These are phyloP conservation scores for Yponomeuta malinellus DNA, from an alignment of 2,888 invertebrate species.

Conservation along the genomic window DNA sequence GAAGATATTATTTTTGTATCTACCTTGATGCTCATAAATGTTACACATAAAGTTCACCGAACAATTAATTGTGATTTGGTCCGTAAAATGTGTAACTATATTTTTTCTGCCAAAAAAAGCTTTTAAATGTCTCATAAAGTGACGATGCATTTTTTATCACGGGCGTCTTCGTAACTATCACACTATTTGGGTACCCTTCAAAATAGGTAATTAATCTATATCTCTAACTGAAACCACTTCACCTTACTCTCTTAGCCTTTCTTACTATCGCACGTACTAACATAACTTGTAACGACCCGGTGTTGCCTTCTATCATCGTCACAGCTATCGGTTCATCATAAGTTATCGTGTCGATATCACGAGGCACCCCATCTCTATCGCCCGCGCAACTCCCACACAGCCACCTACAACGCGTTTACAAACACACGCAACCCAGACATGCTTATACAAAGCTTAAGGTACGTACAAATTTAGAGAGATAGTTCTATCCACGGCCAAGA, in stretches of 20 bases:
- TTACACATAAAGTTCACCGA: too few species aligned
- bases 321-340: not conserved
- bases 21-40: too few species aligned
- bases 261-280: not conserved
- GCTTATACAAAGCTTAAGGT: conserved; percentile 52
- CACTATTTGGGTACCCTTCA: too few species aligned
- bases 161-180: too few species aligned
- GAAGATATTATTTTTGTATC: too few species aligned
- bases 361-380: conserved; percentile 17
- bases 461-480: conserved; percentile 62
- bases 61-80: too few species aligned
- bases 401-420: conserved; percentile 23
- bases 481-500: conserved; percentile 65
- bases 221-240: not conserved
- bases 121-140: too few species aligned
- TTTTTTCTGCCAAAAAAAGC: too few species aligned
- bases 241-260: not conserved
- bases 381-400: conserved; percentile 12
- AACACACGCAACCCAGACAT: conserved; percentile 27
- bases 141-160: too few species aligned
- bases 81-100: too few species aligned
- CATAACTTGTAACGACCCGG: not conserved
- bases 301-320: not conserved
- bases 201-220: too few species aligned
- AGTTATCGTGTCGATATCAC: not conserved